These are phyloP conservation scores for Drosophila equinoxialis DNA, from an alignment of 1,140 invertebrate species.

Conservation along the genomic window DNA sequence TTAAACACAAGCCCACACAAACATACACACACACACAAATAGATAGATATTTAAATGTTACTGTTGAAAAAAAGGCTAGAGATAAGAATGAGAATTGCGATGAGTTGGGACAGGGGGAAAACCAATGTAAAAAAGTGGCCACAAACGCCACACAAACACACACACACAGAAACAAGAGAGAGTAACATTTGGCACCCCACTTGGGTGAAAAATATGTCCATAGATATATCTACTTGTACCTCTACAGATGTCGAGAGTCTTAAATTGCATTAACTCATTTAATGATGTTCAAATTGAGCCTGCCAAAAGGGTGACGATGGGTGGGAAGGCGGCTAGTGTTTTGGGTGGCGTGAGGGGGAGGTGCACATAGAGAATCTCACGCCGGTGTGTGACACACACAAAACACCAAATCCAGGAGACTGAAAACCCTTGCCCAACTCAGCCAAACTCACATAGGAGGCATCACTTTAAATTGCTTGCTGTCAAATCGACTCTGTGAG, in stretches of 20 bases:
- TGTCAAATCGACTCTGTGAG: slow-evolving; percentile 53
- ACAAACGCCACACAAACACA: slow-evolving; percentile 19
- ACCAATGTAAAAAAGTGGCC: slow-evolving; percentile 44
- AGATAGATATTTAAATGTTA: slow-evolving; percentile 62
- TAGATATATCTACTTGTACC: slow-evolving; percentile 25
- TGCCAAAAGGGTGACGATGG: slow-evolving; percentile 18
- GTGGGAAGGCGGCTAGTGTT: not conserved
- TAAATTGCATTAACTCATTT: slow-evolving; percentile 78
- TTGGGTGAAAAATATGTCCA: slow-evolving; percentile 24
- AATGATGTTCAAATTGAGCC: slow-evolving; percentile 74
- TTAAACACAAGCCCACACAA: slow-evolving; percentile 51
- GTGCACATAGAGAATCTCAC: slow-evolving; percentile 19
- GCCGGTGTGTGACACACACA: slow-evolving; percentile 49
- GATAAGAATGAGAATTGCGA: slow-evolving; percentile 17
- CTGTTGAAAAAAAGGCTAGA: slow-evolving; percentile 46
- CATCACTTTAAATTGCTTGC: slow-evolving; percentile 76
- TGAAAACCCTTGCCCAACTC: not conserved
- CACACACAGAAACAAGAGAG: slow-evolving; percentile 5
- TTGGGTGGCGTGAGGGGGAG: not conserved
- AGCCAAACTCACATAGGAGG: not conserved
- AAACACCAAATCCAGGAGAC: slow-evolving; percentile 23
- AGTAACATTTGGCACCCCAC: slow-evolving; percentile 2
- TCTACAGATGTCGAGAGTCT: slow-evolving; percentile 72
- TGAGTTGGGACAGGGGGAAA: slow-evolving; percentile 27
- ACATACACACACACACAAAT: slow-evolving; percentile 28